Base-by-base conservation (phyloP, 1,140 invertebrate species). In the Himalopsyche phryganea region DNA sequence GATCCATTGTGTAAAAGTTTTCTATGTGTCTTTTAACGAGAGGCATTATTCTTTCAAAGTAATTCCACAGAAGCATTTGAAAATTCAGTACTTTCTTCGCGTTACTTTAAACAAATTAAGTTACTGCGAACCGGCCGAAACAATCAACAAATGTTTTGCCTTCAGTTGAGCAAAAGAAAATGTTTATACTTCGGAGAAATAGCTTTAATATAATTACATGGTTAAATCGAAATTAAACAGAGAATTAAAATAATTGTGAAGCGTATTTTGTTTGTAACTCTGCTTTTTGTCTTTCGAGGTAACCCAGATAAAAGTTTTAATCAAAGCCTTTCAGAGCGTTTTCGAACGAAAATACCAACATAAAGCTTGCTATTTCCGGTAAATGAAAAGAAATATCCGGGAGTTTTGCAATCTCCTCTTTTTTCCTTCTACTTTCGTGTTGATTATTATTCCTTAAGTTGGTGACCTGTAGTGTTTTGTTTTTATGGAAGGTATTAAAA, bases 281-380 rank as follows among this genome's bases (percentile, higher is more conserved):
- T 15, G 38, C 11, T 40, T 40, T 40, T 40, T 40, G 38, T 40
- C 15, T 15, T 10, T 19, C 42, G 42, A 45, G 42, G 42, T 45
- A 45, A 45, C 14, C 17, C 42, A 15, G 42, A 19, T 19, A 45
- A 45, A 45, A 45, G n/a, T 45, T 45, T 45, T 45, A 45, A 45
- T 45, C 42, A 45, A 45, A 45, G 42, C 42, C 42, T 19, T 17
- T 45, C n/a, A 19, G 18, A 19, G 10, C 14, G 2, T 15, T 11
- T 6, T n/a, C 13, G 18, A 19, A 17, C 13, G 10, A 17, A 28
- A 28, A 28, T 28, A 28, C 23, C 38, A n/a, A 40, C 38, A n/a
- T 40, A 13, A 13, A 40, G 38, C 15, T 40, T 40, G 38, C 38
- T 15, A 40, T 40, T 40, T 40, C 38, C 38, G 38, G n/a, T 40